Base-by-base conservation (phyloP, 2,797 vertebrate genomes). In the Octomys mimax region DNA sequence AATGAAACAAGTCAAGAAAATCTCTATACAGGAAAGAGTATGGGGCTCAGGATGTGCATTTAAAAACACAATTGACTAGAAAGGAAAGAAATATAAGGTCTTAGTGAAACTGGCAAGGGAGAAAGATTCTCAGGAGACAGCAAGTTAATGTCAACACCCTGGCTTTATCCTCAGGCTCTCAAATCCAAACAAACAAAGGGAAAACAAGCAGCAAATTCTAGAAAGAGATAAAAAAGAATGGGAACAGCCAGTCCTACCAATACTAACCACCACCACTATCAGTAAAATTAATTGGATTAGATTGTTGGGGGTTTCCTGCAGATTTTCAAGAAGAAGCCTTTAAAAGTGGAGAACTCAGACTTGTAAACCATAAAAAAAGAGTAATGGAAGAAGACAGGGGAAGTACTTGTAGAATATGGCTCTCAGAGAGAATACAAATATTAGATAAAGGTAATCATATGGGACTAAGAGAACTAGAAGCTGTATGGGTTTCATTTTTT, bases 191-290 rank as follows among this genome's bases (percentile, higher is more conserved):
- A 28, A 83, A 70, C 22, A 83, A 71, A 91, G 18, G 12, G 8
- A 62, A 92, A 87, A 7, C 21, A 78, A 46, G 18, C 70, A 92
- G 75, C 18, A 64, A 59, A 91, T 73, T 26, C 19, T 59, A 62
- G 68, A 6, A 13, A 52, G 10, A 82, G 24, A 28, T 78, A 19
- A 22, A 13, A 36, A 13, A 80, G 19, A 64, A 70, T 87, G 52
- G 18, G 24, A 94, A 14, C 31, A 3, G n/a, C 1, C 33, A 75
- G 12, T 19, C 1, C 24, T 18, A 6, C 1, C 46, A 81, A 4
- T 10, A 49, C 57, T 19, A 21, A 42, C 68, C 11, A 1, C 10
- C 16, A 21, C 1, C 1, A n/a, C 7, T 5, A 66, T 31, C 52
- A 70, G 10, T 31, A 10, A 59, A 77, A 39, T 36, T 21, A 39